Evolutionary conservation across 2,113 vertebrate genomes (phyloP), one percentile per base, ranked within the genome.

Genomic region (Ploceus nigricollis): DNA sequence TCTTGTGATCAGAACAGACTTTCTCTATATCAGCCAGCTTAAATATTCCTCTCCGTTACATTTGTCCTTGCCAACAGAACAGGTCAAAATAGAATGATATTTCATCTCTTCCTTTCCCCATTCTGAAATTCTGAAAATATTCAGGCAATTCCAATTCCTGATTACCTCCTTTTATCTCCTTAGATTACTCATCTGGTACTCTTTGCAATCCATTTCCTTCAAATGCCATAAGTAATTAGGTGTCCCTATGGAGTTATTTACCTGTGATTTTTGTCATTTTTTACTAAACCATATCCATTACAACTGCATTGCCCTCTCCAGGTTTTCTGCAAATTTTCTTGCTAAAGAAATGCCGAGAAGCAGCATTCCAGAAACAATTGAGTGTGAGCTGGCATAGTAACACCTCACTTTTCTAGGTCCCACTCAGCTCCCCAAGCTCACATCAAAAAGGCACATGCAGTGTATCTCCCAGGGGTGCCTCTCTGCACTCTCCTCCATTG

Each of bases 61-160:
- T 87, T 50, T 87, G 47, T 87, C 53, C 64, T 89, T 85, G 45
- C 14, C 75, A 60, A 42, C 5, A 75, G 61, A 91, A 64, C 23
- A 53, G 84, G 81, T 79, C 87, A 94, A 94, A 93, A 33, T 25
- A 65, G 68, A 69, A 91, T 50, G 4, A 78, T 75, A 91, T 89
- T 76, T 84, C 54, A 78, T 71, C 61, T 92, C 39, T 75, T 87
- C 27, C 17, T 77, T 76, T 94, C 33, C 8, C 24, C 30, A 35
- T 72, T 61, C 33, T 86, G 71, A 95, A 88, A 90, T 77, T 85
- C 40, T 77, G 73, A 76, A 91, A 90, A 82, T 77, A 75, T 79
- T 76, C 66, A 72, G 25, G 33, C 15, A 64, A 28, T 48, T 89
- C 18, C 77, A 61, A 13, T 92, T 94, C 53, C 45, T 85, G 65